These are phyloP conservation scores for Callopanchax toddi DNA, from an alignment of 2,113 vertebrate species.

Conservation along the genomic window DNA sequence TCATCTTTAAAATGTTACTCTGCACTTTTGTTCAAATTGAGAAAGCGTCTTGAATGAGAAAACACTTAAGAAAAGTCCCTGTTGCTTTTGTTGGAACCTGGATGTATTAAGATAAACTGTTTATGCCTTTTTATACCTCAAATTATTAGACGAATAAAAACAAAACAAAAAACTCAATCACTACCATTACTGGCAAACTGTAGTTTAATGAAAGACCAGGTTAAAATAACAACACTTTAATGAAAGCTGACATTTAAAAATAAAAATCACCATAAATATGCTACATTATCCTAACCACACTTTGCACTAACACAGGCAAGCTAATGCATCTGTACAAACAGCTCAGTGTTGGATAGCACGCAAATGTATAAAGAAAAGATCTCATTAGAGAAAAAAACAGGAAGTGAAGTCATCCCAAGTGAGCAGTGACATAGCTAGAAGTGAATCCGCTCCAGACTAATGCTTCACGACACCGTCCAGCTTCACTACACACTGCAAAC, in stretches of 20 bases:
- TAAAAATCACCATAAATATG: slow-evolving; percentile 75
- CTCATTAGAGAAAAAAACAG: slow-evolving; percentile 42
- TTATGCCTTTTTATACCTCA: too few species aligned
- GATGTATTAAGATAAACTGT: too few species aligned
- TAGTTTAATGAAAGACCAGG: slow-evolving; percentile 74
- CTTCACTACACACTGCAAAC: slow-evolving; percentile 18
- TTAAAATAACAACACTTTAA: slow-evolving; percentile 77
- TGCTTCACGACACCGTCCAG: slow-evolving; percentile 25
- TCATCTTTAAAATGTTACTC: too few species aligned
- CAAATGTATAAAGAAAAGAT: slow-evolving; percentile 57
- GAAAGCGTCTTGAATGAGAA: too few species aligned
- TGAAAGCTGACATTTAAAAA: slow-evolving; percentile 58
- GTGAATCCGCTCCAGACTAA: slow-evolving; percentile 50
- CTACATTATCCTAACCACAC: slow-evolving; percentile 69
- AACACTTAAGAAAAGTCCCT: too few species aligned
- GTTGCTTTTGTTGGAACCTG: too few species aligned
- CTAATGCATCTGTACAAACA: slow-evolving; percentile 57
- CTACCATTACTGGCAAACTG: slow-evolving; percentile 39
- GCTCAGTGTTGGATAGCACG: slow-evolving; percentile 62
- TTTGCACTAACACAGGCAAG: slow-evolving; percentile 62
- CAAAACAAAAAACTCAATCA: background rate
- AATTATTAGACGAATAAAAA: too few species aligned
- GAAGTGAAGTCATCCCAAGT: slow-evolving; percentile 51
- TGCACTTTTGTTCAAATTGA: too few species aligned
- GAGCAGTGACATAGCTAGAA: slow-evolving; percentile 54